Conservation (phyloP, 2,113 vertebrate species). For the Engystomops pustulosus region DNA sequence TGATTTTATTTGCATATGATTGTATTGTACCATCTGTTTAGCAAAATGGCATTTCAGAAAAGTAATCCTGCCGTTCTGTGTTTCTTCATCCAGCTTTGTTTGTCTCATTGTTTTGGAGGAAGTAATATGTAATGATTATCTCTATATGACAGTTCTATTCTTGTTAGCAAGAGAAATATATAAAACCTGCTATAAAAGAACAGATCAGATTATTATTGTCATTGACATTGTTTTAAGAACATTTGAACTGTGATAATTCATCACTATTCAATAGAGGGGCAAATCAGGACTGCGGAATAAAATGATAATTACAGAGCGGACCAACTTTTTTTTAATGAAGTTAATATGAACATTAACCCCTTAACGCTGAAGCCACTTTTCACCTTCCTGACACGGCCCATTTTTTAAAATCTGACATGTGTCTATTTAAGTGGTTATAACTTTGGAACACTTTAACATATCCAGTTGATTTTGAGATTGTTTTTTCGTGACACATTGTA, state of each 20-base stretch:
- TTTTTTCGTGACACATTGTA: no score
- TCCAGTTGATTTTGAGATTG: no score
- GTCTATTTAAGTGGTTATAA: no score
- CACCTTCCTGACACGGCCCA: no score
- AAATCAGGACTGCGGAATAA: not conserved
- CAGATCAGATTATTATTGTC: conserved; percentile 66
- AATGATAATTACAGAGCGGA: conserved; percentile 10
- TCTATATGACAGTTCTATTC: conserved; percentile 67
- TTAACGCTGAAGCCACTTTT: no score
- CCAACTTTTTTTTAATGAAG: conserved; percentile 11
- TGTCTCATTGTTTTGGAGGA: conserved; percentile 62
- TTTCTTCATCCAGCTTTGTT: conserved; percentile 56
- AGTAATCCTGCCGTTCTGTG: conserved; percentile 38
- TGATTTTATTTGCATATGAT: conserved; percentile 63
- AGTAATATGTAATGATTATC: conserved; percentile 63
- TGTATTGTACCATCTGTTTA: conserved; percentile 50
- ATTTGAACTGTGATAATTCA: conserved; percentile 14
- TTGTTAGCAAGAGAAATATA: conserved; percentile 62
- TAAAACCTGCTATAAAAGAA: conserved; percentile 63
- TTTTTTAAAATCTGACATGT: no score
- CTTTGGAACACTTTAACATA: no score
- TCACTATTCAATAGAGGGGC: not conserved
- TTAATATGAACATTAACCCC: conserved; percentile 17
- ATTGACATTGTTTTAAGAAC: conserved; percentile 53
- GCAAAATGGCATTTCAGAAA: conserved; percentile 38